Conservation (phyloP, 1,140 invertebrate genomes). For the Hesperophylax magnus region DNA sequence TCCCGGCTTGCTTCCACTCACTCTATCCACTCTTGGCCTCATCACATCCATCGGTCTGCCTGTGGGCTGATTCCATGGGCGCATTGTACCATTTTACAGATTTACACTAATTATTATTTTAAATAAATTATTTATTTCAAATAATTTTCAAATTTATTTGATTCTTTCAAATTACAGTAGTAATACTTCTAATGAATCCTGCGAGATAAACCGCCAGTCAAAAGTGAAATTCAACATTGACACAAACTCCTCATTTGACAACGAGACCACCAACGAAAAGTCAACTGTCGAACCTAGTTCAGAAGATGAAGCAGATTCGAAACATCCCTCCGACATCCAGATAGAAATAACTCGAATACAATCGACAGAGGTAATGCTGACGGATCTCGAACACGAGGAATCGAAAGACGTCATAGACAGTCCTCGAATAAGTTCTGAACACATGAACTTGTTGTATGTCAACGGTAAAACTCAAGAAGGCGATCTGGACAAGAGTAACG, state of each 20-base stretch:
- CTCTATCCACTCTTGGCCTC: too few species aligned
- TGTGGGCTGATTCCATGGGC: too few species aligned
- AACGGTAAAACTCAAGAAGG: not conserved
- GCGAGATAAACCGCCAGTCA: not conserved
- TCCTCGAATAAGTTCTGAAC: not conserved
- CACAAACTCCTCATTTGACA: constrained; percentile 25
- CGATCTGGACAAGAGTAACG: constrained; percentile 8
- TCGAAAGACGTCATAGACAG: constrained; percentile 4
- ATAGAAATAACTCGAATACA: constrained; percentile 53
- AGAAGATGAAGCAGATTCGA: constrained; percentile 49
- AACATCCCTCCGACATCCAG: constrained; percentile 44
- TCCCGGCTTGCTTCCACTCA: too few species aligned
- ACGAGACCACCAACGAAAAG: constrained; percentile 17
- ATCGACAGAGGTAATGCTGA: constrained; percentile 28
- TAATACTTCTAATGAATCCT: not conserved
- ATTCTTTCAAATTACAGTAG: constrained; percentile 10
- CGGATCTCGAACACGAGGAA: constrained; percentile 26
- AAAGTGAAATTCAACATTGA: constrained; percentile 43
- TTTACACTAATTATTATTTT: not conserved
- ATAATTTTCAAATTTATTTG: not conserved
- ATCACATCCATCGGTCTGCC: too few species aligned
- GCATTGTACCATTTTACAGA: too few species aligned
- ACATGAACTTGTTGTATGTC: not conserved
- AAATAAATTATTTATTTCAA: too few species aligned
- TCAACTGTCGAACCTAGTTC: constrained; percentile 20